Evolutionary conservation across 2,113 vertebrate genomes (phyloP).

Genomic region (Dasyurus viverrinus): DNA sequence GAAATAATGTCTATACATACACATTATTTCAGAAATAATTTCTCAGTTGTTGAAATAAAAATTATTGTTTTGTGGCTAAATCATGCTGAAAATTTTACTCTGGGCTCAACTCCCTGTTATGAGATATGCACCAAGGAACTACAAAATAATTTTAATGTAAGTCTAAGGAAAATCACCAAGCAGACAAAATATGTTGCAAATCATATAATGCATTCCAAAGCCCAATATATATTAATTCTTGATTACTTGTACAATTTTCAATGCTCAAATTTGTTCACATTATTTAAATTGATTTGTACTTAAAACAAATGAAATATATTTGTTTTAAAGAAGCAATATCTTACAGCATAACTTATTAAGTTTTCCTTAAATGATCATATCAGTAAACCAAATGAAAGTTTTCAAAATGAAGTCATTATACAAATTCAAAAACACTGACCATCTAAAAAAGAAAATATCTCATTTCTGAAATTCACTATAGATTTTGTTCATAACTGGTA

Average conservation of each 20-base stretch:
- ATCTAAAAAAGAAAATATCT: conserved; percentile 6
- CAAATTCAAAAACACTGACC: neutral
- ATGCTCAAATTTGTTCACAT: neutral
- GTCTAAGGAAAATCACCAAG: neutral
- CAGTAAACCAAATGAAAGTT: too few relatives aligned
- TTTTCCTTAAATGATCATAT: neutral
- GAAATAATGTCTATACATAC: too few relatives aligned
- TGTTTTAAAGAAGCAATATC: conserved; percentile 19
- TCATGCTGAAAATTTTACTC: conserved; percentile 34
- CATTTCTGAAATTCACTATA: neutral
- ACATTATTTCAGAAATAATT: neutral
- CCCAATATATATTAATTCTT: neutral
- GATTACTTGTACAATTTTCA: neutral
- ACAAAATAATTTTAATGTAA: conserved; percentile 41
- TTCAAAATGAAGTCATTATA: neutral
- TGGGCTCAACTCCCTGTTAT: conserved; percentile 13
- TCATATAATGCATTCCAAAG: neutral
- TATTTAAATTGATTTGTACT: conserved; percentile 29
- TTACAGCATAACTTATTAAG: neutral
- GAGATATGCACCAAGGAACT: neutral
- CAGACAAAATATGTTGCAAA: conserved; percentile 48
- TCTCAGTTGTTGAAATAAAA: neutral
- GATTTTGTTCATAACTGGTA: conserved; percentile 16
- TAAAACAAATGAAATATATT: conserved; percentile 52
- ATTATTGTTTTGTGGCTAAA: conserved; percentile 16